These are phyloP conservation scores for Amphiprion percula DNA, from an alignment of 2,113 vertebrate genomes.

Conservation along the genomic window DNA sequence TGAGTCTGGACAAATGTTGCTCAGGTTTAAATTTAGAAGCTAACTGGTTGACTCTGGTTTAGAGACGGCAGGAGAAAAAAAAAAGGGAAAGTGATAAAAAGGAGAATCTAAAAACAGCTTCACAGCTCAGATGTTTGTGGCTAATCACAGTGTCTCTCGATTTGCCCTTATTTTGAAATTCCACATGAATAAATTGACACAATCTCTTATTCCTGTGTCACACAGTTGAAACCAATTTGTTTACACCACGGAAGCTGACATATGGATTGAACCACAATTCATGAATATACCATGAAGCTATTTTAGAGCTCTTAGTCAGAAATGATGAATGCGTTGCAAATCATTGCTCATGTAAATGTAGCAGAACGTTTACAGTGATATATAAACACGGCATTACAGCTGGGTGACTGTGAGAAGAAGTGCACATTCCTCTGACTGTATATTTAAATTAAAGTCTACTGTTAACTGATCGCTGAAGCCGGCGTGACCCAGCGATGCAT, in stretches of 20 bases:
- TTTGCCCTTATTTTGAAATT: slow-evolving; percentile 13
- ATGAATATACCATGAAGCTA: slow-evolving; percentile 45
- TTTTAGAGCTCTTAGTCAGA: slow-evolving; percentile 33
- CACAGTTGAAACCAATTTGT: slow-evolving; percentile 16
- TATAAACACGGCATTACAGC: neutral
- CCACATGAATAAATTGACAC: slow-evolving; percentile 7
- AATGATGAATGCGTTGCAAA: slow-evolving; percentile 19
- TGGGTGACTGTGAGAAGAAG: neutral
- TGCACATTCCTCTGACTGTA: neutral
- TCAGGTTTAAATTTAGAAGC: neutral
- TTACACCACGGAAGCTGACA: slow-evolving; percentile 19
- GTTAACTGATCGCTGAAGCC: slow-evolving; percentile 24
- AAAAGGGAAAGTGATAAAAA: neutral
- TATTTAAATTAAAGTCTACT: slow-evolving; percentile 1
- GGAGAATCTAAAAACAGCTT: slow-evolving; percentile 2
- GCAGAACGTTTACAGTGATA: neutral
- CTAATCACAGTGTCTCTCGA: slow-evolving; percentile 2
- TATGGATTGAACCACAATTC: slow-evolving; percentile 21
- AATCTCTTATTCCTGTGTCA: slow-evolving; percentile 20
- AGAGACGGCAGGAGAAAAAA: neutral
- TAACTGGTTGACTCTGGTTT: neutral
- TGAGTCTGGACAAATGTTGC: neutral
- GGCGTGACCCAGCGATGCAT: slow-evolving; percentile 51
- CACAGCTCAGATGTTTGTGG: slow-evolving; percentile 4
- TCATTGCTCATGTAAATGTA: neutral